Evolutionary conservation across 2,797 vertebrate species (phyloP).

Genomic region (Ptychobarbus kaznakovi): DNA sequence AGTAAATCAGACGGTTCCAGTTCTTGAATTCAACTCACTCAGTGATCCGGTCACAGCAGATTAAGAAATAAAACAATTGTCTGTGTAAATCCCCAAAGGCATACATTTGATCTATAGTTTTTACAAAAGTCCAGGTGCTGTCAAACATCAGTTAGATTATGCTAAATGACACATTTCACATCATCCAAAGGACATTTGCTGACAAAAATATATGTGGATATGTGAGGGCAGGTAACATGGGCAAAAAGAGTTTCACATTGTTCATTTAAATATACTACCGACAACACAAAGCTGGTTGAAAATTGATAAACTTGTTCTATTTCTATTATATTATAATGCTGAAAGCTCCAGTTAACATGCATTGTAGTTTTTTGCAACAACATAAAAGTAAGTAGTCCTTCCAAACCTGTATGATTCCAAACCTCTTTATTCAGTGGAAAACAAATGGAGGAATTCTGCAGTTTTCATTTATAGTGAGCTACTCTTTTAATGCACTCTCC

Average conservation of each 20-base stretch:
- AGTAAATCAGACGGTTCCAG: not conserved
- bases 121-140: not conserved
- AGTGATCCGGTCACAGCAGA: not conserved
- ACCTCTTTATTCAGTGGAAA: not conserved
- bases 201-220: too few relatives aligned
- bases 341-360: not conserved
- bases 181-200: too few relatives aligned
- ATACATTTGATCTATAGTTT: not conserved
- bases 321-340: not conserved
- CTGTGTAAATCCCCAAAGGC: not conserved
- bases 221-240: too few relatives aligned
- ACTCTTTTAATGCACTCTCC: constrained; percentile 8
- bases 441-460: not conserved
- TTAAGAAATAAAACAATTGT: not conserved
- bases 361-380: not conserved
- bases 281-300: too few relatives aligned
- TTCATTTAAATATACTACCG: too few relatives aligned
- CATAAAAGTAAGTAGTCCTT: not conserved
- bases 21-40: not conserved
- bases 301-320: too few relatives aligned
- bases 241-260: too few relatives aligned
- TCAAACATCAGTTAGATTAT: too few relatives aligned
- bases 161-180: not conserved
- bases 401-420: not conserved
- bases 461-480: not conserved